Conservation (phyloP, 1,140 invertebrate species). For the Scaptomyza hsui region DNA sequence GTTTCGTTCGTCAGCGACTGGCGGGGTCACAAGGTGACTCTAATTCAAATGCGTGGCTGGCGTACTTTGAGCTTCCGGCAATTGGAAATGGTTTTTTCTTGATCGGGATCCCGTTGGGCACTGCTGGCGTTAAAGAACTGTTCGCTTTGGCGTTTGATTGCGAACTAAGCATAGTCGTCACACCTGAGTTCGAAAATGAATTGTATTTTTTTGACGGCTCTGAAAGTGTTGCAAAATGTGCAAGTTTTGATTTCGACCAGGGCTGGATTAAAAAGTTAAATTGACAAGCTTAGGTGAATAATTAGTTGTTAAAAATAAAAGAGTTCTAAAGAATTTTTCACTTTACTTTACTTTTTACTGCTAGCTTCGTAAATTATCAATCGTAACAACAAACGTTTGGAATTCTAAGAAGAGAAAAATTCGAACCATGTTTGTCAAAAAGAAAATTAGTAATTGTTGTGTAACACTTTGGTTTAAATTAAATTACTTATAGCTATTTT, state of each 20-base stretch:
- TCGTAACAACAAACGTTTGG: too few species aligned
- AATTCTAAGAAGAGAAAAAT: too few species aligned
- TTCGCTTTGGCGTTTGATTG: constrained; percentile 34
- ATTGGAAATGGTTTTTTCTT: not conserved
- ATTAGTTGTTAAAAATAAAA: too few species aligned
- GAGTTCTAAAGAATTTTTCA: too few species aligned
- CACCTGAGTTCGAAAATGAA: constrained; percentile 17
- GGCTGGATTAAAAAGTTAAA: not conserved
- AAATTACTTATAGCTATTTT: too few species aligned
- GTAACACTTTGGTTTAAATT: too few species aligned
- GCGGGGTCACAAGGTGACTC: constrained; percentile 35
- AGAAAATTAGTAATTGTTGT: too few species aligned
- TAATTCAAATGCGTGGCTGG: constrained; percentile 26
- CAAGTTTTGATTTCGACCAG: constrained; percentile 16
- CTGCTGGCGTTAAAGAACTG: constrained; percentile 8
- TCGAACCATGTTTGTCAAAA: too few species aligned
- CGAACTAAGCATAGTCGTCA: constrained; percentile 39
- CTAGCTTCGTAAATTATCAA: too few species aligned
- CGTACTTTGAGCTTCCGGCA: constrained; percentile 32
- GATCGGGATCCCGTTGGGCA: not conserved
- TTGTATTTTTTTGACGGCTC: constrained; percentile 42
- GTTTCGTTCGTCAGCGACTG: not conserved
- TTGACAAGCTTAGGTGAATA: too few species aligned
- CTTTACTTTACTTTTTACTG: too few species aligned
- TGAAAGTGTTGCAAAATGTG: constrained; percentile 3